A percentile compares a stretch with the other conserved stretches of the same genome.
Conservation (phyloP, 2,797 vertebrate species). For the Miichthys miiuy region DNA sequence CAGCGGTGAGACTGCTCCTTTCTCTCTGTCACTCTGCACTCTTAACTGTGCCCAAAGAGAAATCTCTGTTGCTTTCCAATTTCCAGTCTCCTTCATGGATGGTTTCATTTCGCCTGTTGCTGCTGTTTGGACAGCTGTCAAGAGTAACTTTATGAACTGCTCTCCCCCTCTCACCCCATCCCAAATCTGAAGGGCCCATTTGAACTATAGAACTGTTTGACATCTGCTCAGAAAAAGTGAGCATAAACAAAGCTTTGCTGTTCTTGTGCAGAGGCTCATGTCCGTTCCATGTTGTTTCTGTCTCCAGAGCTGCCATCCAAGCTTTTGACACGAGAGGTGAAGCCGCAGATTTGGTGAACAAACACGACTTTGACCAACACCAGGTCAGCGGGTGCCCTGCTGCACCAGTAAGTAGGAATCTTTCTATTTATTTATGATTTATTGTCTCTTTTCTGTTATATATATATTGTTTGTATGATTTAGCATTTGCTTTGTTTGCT, state of each 20-base stretch:
- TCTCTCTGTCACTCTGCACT: constrained; percentile 15
- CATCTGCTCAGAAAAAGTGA: constrained; percentile 25
- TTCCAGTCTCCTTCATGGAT: constrained; percentile 25
- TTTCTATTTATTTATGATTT: not conserved
- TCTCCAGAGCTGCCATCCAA: constrained; percentile 44
- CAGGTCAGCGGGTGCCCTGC: not conserved
- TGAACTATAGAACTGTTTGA: constrained; percentile 41
- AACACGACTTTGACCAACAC: constrained; percentile 5
- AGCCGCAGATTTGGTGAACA: constrained; percentile 45
- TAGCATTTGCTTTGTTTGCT: constrained; percentile 22
- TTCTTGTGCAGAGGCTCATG: constrained; percentile 33
- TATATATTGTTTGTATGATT: not conserved
- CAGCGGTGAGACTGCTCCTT: constrained; percentile 44
- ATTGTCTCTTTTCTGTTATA: not conserved
- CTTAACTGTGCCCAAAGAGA: constrained; percentile 18
- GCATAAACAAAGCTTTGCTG: constrained; percentile 24
- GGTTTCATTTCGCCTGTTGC: constrained; percentile 27
- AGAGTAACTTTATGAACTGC: constrained; percentile 33
- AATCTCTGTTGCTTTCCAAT: constrained; percentile 25
- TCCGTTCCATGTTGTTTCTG: constrained; percentile 50
- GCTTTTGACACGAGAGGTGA: constrained; percentile 20
- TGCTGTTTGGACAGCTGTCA: constrained; percentile 46
- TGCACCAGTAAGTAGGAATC: constrained; percentile 42
- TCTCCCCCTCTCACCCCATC: not conserved
- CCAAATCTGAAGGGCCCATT: constrained; percentile 18